Percentiles rank a stretch among this genome's conserved stretches.
Conservation (phyloP, 2,797 vertebrate species). For the Serranus cabrilla region DNA sequence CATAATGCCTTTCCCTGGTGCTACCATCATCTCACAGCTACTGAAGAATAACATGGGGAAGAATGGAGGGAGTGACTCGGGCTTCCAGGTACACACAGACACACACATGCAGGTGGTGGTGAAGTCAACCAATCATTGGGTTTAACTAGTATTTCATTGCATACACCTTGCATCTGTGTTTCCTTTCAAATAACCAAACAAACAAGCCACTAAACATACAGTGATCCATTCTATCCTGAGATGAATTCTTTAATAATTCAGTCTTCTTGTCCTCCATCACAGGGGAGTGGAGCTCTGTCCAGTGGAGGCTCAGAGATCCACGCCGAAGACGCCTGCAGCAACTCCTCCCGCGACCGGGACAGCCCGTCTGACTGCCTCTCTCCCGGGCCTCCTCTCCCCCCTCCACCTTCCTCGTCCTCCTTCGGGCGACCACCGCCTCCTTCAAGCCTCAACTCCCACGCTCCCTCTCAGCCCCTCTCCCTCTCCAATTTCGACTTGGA, state of each 20-base stretch:
- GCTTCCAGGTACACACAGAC: conserved; percentile 89
- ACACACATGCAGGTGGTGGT: not conserved
- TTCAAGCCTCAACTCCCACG: conserved; percentile 68
- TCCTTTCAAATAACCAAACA: conserved; percentile 7
- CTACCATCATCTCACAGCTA: conserved; percentile 99
- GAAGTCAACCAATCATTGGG: not conserved
- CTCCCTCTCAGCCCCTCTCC: conserved; percentile 81
- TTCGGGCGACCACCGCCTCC: conserved; percentile 81
- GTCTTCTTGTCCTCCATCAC: conserved; percentile 26
- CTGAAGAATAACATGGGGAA: conserved; percentile 98
- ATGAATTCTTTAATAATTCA: conserved; percentile 6
- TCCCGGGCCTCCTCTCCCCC: conserved; percentile 87
- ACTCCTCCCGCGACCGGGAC: conserved; percentile 93
- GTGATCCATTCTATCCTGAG: not conserved
- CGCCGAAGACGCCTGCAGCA: conserved; percentile 97
- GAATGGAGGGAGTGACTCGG: conserved; percentile 95
- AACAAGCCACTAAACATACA: not conserved
- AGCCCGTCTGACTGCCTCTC: conserved; percentile 98
- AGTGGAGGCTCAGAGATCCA: conserved; percentile 97
- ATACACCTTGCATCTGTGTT: not conserved
- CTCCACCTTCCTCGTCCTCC: conserved; percentile 72
- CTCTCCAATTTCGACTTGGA: conserved; percentile 95
- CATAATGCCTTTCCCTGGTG: conserved; percentile 97
- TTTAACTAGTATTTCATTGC: not conserved
- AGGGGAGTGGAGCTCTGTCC: conserved; percentile 93